Evolutionary conservation across 2,113 vertebrate genomes (phyloP), one percentile per base, ranked within the genome.

Genomic region (Burhinus bistriatus): DNA sequence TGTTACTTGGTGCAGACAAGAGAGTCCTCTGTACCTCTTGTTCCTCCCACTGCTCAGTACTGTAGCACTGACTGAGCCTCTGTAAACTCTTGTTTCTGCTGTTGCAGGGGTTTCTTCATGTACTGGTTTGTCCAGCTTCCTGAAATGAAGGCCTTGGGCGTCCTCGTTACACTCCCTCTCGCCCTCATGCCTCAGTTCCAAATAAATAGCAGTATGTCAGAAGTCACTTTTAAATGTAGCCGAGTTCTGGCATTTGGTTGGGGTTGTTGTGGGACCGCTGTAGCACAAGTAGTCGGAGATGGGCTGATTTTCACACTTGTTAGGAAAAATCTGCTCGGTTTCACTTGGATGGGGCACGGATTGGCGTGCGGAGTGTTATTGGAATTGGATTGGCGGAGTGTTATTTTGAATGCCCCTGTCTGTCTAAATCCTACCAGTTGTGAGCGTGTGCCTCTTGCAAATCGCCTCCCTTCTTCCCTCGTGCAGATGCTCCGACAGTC

Each of bases 401-500:
- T 20, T 25, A 2, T 30, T 70, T 38, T 25, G 20, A 7, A 32
- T 42, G n/a, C 23, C n/a, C 14, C 12, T 3, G 14, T 18, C 58
- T 38, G 22, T 40, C 42, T 51, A 11, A 38, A 26, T 9, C 89
- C 78, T 10, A 3, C 30, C 32, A 0, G n/a, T 29, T 32, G 18
- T 12, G 71, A 27, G 12, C 9, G 10, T 15, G 7, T 59, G 42
- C 36, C 1, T 44, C 19, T 69, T 25, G 17, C 27, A 23, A 44
- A 85, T 15, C 10, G 0, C 57, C 70, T 65, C 42, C 68, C 54
- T 52, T 85, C 55, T 65, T 84, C 86, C 82, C 59, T 86, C 15
- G 29, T 8, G 51, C 95, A 98, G 98, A 15, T 98, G 97, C 92
- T 97, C 98, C 0, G 98, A 99, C 87, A 98, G 64, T 20, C 98